Conservation (phyloP, 2,113 vertebrate species). For the Xenopus laevis region DNA sequence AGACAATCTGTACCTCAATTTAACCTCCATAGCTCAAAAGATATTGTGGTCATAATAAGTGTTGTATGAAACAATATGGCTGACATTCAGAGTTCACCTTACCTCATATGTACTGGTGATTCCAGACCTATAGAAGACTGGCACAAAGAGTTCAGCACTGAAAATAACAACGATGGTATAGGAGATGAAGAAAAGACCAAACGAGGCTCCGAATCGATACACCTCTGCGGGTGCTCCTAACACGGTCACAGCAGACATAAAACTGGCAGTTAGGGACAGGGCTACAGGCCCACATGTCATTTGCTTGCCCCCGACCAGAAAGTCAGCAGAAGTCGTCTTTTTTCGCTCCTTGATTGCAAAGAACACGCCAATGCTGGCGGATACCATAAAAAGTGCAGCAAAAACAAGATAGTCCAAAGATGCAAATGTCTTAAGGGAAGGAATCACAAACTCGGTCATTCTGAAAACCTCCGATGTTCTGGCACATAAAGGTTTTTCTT, state of each 20-base stretch:
- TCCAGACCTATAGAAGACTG: slow-evolving; percentile 80
- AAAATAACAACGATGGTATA: slow-evolving; percentile 67
- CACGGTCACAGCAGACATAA: slow-evolving; percentile 84
- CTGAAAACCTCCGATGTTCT: background rate
- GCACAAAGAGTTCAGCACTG: slow-evolving; percentile 76
- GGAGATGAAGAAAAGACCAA: slow-evolving; percentile 65
- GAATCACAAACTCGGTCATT: slow-evolving; percentile 49
- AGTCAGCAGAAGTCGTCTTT: slow-evolving; percentile 70
- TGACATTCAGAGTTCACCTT: slow-evolving; percentile 41
- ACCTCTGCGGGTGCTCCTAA: slow-evolving; percentile 76
- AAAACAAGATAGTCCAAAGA: slow-evolving; percentile 81
- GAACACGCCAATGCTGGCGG: slow-evolving; percentile 75
- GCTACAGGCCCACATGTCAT: slow-evolving; percentile 79
- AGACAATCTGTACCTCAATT: background rate
- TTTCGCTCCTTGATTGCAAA: slow-evolving; percentile 83
- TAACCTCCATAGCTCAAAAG: background rate
- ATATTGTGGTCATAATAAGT: too few species aligned
- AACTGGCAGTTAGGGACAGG: slow-evolving; percentile 79
- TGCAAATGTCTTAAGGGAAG: slow-evolving; percentile 63
- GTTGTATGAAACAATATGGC: too few species aligned
- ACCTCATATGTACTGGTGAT: slow-evolving; percentile 89
- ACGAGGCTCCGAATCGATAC: slow-evolving; percentile 77
- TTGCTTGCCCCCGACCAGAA: slow-evolving; percentile 74
- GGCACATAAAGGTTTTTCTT: background rate
- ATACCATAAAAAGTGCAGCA: slow-evolving; percentile 69